phyloP scores from a whole-genome alignment of 2,888 invertebrate genomes.

The Cosmopolites sordidus region DNA sequence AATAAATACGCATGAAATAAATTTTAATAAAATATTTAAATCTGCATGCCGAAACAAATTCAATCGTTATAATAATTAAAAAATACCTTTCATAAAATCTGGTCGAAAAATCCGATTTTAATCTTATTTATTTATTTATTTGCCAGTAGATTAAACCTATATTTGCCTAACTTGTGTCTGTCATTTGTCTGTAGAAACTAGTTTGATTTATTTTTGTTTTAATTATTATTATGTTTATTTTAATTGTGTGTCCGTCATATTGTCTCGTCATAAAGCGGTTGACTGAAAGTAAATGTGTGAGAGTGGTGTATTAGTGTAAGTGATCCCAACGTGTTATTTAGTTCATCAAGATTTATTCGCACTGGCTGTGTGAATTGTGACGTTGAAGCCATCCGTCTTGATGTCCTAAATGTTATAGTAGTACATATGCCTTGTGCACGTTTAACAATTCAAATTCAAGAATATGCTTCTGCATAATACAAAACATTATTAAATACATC shows the following conservation, averaged over 20 bases:
- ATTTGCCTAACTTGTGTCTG: conserved; percentile 50
- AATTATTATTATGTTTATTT: conserved; percentile 30
- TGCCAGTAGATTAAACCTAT: conserved; percentile 41
- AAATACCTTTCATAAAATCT: too few relatives aligned
- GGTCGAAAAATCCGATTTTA: too few relatives aligned
- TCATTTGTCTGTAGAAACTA: conserved; percentile 50
- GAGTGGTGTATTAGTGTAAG: conserved; percentile 9
- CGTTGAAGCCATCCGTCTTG: conserved; percentile 11
- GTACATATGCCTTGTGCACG: conserved; percentile 36
- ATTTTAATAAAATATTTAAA: too few relatives aligned
- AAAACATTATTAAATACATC: too few relatives aligned
- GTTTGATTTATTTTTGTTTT: conserved; percentile 34
- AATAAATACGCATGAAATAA: too few relatives aligned
- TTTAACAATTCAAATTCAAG: too few relatives aligned
- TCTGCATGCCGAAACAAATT: too few relatives aligned
- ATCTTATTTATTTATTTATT: conserved; percentile 8
- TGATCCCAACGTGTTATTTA: background rate
- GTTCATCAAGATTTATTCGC: background rate
- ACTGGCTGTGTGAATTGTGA: too few relatives aligned
- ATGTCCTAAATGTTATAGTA: conserved; percentile 39
- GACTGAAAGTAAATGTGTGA: conserved; percentile 31
- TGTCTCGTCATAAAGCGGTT: conserved; percentile 43
- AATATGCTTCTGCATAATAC: too few relatives aligned
- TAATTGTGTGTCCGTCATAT: conserved; percentile 45
- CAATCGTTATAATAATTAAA: too few relatives aligned